phyloP scores from a whole-genome alignment of 1,140 invertebrate genomes.

The Teleogryllus occipitalis region DNA sequence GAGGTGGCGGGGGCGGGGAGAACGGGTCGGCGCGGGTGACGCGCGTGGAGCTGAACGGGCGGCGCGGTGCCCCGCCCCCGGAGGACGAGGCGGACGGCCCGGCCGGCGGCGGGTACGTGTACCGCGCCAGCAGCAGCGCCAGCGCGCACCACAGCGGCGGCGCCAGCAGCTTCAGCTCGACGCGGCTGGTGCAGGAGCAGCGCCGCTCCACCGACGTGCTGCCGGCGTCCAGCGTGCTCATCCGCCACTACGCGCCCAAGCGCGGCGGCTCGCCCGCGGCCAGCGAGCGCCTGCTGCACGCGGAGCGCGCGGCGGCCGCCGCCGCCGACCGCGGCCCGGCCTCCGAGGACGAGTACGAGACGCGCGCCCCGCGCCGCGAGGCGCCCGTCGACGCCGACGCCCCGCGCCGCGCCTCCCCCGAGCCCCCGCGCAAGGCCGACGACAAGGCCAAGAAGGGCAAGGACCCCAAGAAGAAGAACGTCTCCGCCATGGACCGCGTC shows the following conservation, averaged over 20 bases:
- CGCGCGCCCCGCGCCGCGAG: neutral
- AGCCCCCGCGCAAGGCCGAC: neutral
- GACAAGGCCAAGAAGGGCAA: constrained; percentile 7
- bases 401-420: neutral
- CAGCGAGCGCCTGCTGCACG: neutral
- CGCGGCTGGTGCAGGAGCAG: constrained; percentile 20
- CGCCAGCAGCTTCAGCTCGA: constrained; percentile 30
- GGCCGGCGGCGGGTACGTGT: constrained; percentile 26
- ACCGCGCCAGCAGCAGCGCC: too few species aligned
- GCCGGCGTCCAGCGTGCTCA: constrained; percentile 21
- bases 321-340: constrained; percentile 22
- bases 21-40: constrained; percentile 38
- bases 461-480: constrained; percentile 17
- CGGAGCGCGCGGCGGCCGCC: constrained; percentile 19
- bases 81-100: constrained; percentile 40
- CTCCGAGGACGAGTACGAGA: constrained; percentile 24
- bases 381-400: neutral
- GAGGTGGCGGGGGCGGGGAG: constrained; percentile 34
- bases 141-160: too few species aligned
- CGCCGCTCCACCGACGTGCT: constrained; percentile 11
- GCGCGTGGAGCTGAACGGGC: constrained; percentile 26
- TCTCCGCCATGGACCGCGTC: constrained; percentile 26
- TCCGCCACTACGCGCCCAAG: constrained; percentile 20
- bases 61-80: too few species aligned
- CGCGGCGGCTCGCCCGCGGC: neutral